Evolutionary conservation across 2,888 invertebrate genomes (phyloP).

Genomic region (Dryomyza anilis): DNA sequence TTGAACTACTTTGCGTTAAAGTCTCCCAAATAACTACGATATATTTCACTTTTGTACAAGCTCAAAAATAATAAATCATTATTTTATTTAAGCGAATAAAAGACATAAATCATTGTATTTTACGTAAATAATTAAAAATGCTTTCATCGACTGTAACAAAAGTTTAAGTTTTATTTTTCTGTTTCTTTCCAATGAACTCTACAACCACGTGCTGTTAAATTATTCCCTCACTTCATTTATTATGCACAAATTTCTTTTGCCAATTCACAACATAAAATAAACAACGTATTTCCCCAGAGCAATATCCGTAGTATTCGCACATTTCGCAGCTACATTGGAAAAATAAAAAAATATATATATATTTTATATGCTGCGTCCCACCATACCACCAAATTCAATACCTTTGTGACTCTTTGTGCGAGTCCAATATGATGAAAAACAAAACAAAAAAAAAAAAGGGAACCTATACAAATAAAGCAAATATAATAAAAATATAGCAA

Average conservation of each 20-base stretch:
- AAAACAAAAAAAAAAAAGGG: background rate
- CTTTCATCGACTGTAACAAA: too few species aligned
- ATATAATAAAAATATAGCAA: background rate
- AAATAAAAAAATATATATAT: background rate
- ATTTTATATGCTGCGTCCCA: background rate
- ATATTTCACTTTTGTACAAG: background rate
- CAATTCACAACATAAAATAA: too few species aligned
- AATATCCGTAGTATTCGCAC: background rate
- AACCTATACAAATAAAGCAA: background rate
- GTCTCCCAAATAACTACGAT: background rate
- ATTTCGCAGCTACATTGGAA: background rate
- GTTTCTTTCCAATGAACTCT: too few species aligned
- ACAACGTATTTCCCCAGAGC: background rate
- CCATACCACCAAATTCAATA: background rate
- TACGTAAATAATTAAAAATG: background rate
- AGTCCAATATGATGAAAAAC: background rate
- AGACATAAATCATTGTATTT: background rate
- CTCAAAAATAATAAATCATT: background rate
- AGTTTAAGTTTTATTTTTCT: too few species aligned
- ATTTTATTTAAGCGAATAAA: background rate
- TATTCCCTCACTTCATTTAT: background rate
- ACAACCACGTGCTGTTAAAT: too few species aligned
- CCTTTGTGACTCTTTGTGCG: background rate
- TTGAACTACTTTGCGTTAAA: background rate
- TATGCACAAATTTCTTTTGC: background rate